phyloP scores from a whole-genome alignment of 1,140 invertebrate species.

The Melipona quadrifasciata region DNA sequence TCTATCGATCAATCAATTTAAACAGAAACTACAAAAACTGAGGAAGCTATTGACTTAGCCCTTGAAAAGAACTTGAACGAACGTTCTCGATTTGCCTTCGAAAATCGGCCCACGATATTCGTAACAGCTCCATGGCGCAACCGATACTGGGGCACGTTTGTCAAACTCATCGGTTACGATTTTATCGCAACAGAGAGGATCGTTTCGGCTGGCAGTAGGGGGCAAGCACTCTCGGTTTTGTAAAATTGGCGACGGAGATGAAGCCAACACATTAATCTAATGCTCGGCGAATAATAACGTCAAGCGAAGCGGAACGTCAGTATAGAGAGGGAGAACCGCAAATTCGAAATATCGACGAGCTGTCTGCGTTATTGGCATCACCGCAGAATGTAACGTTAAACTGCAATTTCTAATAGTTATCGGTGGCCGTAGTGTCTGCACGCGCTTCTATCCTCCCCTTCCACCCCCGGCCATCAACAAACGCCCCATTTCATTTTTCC shows the following conservation, averaged over 20 bases:
- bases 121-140: too few species aligned
- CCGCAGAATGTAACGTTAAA: slow-evolving; percentile 50
- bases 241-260: slow-evolving; percentile 3
- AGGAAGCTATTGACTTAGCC: too few species aligned
- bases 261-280: slow-evolving; percentile 36
- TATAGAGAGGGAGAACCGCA: not conserved
- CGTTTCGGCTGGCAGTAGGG: not conserved
- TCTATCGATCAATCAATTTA: too few species aligned
- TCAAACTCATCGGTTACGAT: not conserved
- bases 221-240: not conserved
- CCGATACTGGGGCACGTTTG: too few species aligned
- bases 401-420: slow-evolving; percentile 46
- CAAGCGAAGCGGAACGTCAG: slow-evolving; percentile 30
- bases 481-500: slow-evolving; percentile 50
- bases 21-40: too few species aligned
- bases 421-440: not conserved
- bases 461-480: not conserved
- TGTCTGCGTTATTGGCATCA: slow-evolving; percentile 31
- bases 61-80: too few species aligned
- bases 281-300: slow-evolving; percentile 40
- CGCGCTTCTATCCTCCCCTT: not conserved
- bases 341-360: slow-evolving; percentile 50
- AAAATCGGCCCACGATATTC: too few species aligned
- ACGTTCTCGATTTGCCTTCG: too few species aligned
- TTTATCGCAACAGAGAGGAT: not conserved